Conservation (phyloP, 1,140 invertebrate species). For the Drosophila simulans region DNA sequence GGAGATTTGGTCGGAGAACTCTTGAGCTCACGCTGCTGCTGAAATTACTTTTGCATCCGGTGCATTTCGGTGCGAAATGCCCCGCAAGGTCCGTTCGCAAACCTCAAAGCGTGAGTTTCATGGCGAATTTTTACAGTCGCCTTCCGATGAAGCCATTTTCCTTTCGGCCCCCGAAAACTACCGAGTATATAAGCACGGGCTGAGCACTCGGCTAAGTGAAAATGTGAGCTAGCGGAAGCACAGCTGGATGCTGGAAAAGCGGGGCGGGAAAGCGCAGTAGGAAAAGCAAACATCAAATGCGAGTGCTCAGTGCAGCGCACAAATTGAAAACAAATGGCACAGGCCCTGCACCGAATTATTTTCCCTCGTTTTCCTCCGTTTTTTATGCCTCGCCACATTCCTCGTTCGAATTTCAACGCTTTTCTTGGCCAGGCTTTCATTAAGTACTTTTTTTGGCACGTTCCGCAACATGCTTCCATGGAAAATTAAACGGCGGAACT, state of each 20-base stretch:
- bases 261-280: slow-evolving; percentile 1
- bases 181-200: neutral
- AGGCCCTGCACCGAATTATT: slow-evolving; percentile 61
- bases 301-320: slow-evolving; percentile 58
- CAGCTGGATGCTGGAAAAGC: slow-evolving; percentile 25
- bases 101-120: slow-evolving; percentile 75
- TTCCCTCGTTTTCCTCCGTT: slow-evolving; percentile 26
- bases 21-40: slow-evolving; percentile 53
- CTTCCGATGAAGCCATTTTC: slow-evolving; percentile 75
- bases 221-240: slow-evolving; percentile 69
- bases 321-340: slow-evolving; percentile 81
- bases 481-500: neutral
- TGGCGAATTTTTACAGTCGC: slow-evolving; percentile 71
- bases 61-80: slow-evolving; percentile 67
- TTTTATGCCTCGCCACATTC: slow-evolving; percentile 28
- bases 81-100: slow-evolving; percentile 65
- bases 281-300: slow-evolving; percentile 60
- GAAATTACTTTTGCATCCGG: slow-evolving; percentile 80
- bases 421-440: slow-evolving; percentile 28
- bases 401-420: slow-evolving; percentile 32
- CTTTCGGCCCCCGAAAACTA: neutral
- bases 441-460: slow-evolving; percentile 29
- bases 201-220: slow-evolving; percentile 67
- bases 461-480: slow-evolving; percentile 11
- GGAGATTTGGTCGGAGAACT: slow-evolving; percentile 9